A percentile compares a stretch with the other conserved stretches of the same genome.
phyloP scores from a whole-genome alignment of 2,888 invertebrate species.

The Yponomeuta sedellus region DNA sequence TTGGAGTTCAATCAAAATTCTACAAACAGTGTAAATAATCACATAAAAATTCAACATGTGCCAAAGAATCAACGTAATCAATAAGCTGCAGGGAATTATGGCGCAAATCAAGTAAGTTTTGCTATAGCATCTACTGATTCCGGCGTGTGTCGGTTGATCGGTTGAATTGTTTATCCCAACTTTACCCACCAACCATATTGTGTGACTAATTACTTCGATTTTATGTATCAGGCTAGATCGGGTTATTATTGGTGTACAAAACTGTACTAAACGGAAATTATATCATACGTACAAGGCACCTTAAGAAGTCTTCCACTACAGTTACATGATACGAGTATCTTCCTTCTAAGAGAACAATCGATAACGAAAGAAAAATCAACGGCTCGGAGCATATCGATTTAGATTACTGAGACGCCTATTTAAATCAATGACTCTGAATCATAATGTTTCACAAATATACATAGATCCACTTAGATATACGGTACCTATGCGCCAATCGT shows the following conservation, averaged over 20 bases:
- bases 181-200: no score
- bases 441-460: no score
- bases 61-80: conserved; percentile 55
- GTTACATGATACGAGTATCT: no score
- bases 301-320: no score
- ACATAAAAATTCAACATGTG: conserved; percentile 46
- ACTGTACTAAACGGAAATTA: neutral
- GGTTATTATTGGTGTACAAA: neutral
- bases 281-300: neutral
- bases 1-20: conserved; percentile 17
- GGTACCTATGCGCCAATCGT: no score
- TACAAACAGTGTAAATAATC: neutral
- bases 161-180: neutral
- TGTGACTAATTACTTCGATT: neutral
- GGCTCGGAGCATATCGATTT: no score
- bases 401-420: no score
- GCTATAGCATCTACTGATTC: neutral
- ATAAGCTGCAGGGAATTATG: conserved; percentile 55
- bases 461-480: no score
- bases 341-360: no score
- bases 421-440: no score
- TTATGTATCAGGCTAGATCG: neutral
- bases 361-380: no score
- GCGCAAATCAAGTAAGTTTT: conserved; percentile 51
- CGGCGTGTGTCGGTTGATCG: neutral